A percentile compares a stretch with the other conserved stretches of the same genome.
Conservation (phyloP, 2,113 vertebrate species). For the Lanius collurio region DNA sequence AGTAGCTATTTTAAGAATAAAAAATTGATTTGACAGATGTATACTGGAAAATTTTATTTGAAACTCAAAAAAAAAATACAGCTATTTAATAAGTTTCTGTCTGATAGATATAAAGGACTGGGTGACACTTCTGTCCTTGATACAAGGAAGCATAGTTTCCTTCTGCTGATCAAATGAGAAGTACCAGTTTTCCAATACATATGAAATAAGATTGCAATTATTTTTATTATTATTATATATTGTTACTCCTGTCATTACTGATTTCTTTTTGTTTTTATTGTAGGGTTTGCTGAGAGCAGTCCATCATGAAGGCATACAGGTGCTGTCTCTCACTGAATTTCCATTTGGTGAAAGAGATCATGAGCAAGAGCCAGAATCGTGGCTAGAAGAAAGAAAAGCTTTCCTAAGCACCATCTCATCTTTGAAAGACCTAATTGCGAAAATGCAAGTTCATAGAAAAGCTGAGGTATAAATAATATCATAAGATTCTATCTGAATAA, state of each 20-base stretch:
- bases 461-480: constrained; percentile 73
- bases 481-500: neutral
- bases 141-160: neutral
- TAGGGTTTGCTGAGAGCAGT: constrained; percentile 91
- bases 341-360: constrained; percentile 73
- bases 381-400: constrained; percentile 84
- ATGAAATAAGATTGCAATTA: neutral
- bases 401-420: constrained; percentile 84
- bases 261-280: neutral
- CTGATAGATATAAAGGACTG: neutral
- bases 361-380: constrained; percentile 68
- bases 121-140: neutral
- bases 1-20: neutral
- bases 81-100: neutral
- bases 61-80: neutral
- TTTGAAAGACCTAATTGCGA: constrained; percentile 84
- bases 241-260: neutral
- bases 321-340: constrained; percentile 88
- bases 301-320: constrained; percentile 92
- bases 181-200: neutral
- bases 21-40: neutral
- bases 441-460: constrained; percentile 80
- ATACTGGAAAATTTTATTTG: neutral
- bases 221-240: neutral
- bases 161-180: neutral